Evolutionary conservation across 2,113 vertebrate genomes (phyloP), one percentile per base, ranked within the genome.

Genomic region (Hepsetus odoe): DNA sequence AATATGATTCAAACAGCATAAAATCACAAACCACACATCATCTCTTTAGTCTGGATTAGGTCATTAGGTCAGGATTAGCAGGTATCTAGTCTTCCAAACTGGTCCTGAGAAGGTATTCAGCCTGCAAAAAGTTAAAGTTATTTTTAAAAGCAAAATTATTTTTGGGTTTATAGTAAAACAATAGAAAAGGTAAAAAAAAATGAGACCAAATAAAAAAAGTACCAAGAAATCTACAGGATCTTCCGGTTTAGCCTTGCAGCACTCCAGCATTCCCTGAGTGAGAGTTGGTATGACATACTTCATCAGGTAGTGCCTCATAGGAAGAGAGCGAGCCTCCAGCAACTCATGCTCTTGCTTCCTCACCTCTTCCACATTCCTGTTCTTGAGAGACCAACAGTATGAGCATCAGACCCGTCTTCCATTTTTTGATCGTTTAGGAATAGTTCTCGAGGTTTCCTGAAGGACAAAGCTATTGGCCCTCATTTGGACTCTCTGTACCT

Each of bases 181-280:
- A 69, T 35, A 65, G 1, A 11, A 10, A 38, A 5, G n/a, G 12
- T 13, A 38, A 38, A 12, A 38, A 38, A 9, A 35, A 64, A 38
- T 11, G 20, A 53, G 22, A n/a, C 10, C 5, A 53, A 58, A 79
- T 68, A 80, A 2, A 82, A 26, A 71, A 22, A 82, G 91, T 93
- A 99, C 97, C 97, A 99, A 72, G 87, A 95, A 99, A 81, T 98
- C 93, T 0, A 98, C 89, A 0, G 97, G 97, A 74, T 99, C 95
- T 0, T 95, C 94, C 0, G 97, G 96, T 74, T 96, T 94, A 81
- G 94, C 88, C 80, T 88, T 94, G 79, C 92, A 92, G 76, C 96
- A 97, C 53, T 97, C 94, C 5, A 89, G 86, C 83, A 98, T 88
- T 0, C 95, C 97, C 82, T 92, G 88, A 61, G 91, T 89, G 35